Percentiles rank a stretch among this genome's conserved stretches.
These are phyloP conservation scores for Colletes collaris DNA, from an alignment of 2,888 invertebrate genomes.

Conservation along the genomic window DNA sequence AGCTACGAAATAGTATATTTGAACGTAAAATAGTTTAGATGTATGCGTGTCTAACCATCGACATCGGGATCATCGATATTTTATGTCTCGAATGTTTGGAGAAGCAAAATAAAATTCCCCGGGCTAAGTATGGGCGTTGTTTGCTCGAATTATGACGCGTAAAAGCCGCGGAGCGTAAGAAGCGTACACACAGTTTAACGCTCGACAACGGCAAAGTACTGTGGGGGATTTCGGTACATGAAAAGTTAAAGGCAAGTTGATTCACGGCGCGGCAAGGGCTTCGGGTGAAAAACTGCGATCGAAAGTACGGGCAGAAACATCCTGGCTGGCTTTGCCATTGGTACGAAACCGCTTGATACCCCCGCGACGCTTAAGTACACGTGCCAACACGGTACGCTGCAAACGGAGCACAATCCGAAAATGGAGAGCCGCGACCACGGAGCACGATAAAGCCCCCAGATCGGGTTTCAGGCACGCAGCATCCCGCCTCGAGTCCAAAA, in stretches of 20 bases:
- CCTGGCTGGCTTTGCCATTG: constrained; percentile 25
- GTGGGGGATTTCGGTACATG: constrained; percentile 38
- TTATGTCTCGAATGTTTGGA: too few relatives aligned
- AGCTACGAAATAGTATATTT: too few relatives aligned
- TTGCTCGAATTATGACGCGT: constrained; percentile 13
- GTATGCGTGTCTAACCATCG: too few relatives aligned
- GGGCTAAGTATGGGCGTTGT: constrained; percentile 2
- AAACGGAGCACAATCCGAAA: constrained; percentile 55
- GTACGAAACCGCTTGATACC: constrained; percentile 20
- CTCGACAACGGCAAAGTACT: constrained; percentile 25
- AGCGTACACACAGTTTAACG: constrained; percentile 21
- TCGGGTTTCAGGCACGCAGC: constrained; percentile 50
- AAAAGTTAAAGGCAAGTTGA: constrained; percentile 51
- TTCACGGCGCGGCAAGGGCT: constrained; percentile 26
- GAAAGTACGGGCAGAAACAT: constrained; percentile 47
- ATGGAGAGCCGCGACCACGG: constrained; percentile 47
- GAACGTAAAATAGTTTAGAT: too few relatives aligned
- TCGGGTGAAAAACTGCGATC: constrained; percentile 47
- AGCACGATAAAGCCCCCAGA: constrained; percentile 57
- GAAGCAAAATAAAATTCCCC: too few relatives aligned
- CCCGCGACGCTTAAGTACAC: constrained; percentile 55
- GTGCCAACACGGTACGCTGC: constrained; percentile 52
- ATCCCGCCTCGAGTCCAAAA: neutral
- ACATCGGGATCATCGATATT: too few relatives aligned
- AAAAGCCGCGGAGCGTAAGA: neutral